Conservation (phyloP, 2,797 vertebrate genomes). For the Cynopterus sphinx region DNA sequence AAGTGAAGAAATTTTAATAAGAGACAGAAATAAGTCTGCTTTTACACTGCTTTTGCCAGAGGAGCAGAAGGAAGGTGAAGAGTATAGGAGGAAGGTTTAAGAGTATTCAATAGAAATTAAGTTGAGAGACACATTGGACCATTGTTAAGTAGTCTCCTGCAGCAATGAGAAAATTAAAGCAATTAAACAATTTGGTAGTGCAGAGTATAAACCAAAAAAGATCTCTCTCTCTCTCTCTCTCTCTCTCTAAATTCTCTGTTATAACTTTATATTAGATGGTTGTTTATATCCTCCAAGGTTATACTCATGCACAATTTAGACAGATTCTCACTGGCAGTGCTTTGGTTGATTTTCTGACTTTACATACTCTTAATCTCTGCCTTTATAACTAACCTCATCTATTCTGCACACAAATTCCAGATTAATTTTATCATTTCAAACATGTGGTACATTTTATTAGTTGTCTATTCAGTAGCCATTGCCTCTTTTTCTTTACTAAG, state of each 20-base stretch:
- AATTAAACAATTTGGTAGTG: conserved; percentile 52
- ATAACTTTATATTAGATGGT: not conserved
- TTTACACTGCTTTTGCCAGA: not conserved
- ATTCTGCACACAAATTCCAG: not conserved
- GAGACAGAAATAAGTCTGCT: not conserved
- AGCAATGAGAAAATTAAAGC: conserved; percentile 55
- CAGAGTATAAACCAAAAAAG: not conserved
- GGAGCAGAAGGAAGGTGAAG: not conserved
- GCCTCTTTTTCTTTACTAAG: not conserved
- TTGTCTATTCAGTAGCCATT: not conserved
- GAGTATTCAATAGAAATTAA: conserved; percentile 50
- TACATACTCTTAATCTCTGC: not conserved
- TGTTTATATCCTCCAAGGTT: not conserved
- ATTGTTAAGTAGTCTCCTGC: conserved; percentile 38
- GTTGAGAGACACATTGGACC: conserved; percentile 31
- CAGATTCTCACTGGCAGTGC: not conserved
- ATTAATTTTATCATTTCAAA: not conserved
- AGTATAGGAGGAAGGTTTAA: not conserved
- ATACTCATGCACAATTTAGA: not conserved
- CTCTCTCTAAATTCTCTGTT: not conserved
- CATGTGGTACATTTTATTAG: not conserved
- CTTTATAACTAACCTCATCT: not conserved
- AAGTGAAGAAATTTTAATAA: conserved; percentile 40
- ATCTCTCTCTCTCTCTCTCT: not conserved
- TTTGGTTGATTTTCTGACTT: not conserved